A percentile compares a stretch with the other conserved stretches of the same genome.
These are phyloP conservation scores for Zaprionus ghesquierei DNA, from an alignment of 1,140 invertebrate species.

Conservation along the genomic window DNA sequence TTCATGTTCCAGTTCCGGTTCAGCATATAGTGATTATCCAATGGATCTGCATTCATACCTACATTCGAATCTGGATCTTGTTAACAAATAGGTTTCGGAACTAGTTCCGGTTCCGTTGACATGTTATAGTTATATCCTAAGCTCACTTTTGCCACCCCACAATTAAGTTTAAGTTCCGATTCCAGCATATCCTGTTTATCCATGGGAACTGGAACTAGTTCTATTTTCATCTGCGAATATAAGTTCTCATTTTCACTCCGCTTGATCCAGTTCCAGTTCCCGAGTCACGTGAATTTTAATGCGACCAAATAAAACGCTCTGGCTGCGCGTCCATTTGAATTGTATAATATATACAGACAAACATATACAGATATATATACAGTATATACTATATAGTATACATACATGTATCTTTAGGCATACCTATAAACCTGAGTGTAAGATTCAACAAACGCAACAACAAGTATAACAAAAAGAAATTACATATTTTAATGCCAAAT, in stretches of 20 bases:
- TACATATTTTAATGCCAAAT: constrained; percentile 67
- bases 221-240: background rate
- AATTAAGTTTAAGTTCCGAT: too few species aligned
- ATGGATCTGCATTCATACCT: background rate
- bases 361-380: constrained; percentile 30
- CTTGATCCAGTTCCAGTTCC: background rate
- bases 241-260: background rate
- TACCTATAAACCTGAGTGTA: constrained; percentile 46
- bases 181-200: too few species aligned
- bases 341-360: constrained; percentile 23
- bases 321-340: constrained; percentile 61
- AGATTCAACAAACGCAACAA: constrained; percentile 8
- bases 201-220: too few species aligned
- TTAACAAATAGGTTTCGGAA: background rate
- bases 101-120: background rate
- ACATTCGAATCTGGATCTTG: background rate
- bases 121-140: too few species aligned
- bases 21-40: background rate
- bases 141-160: too few species aligned
- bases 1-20: background rate
- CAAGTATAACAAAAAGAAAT: constrained; percentile 44
- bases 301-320: constrained; percentile 62
- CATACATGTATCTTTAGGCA: constrained; percentile 9
- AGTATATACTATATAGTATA: constrained; percentile 26
- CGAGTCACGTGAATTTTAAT: constrained; percentile 56